Base-by-base conservation (phyloP, 2,797 vertebrate genomes). In the Alauda arvensis region DNA sequence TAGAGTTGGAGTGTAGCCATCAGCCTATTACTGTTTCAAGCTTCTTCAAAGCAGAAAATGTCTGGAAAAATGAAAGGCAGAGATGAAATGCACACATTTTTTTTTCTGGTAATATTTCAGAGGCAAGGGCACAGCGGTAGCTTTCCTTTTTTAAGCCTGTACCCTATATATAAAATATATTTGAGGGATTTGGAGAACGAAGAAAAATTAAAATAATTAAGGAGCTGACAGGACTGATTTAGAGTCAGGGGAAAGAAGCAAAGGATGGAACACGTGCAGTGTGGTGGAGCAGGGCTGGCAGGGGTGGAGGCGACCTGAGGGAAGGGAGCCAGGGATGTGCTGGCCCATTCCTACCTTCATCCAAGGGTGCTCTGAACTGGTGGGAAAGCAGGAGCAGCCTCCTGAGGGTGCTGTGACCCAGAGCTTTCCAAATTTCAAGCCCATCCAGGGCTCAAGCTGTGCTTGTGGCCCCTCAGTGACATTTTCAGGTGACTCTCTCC, bases 201-300 rank as follows among this genome's bases (percentile, higher is more conserved):
- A 83, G 83, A 77, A 89, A 91, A 94, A 93, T 80, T 88, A 92
- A 88, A 92, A 92, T 90, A 87, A 94, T 93, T 85, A 95, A 93
- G 90, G 84, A 80, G 84, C 67, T 90, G 91, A 66, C 77, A 88
- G 88, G 13, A 72, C 55, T 94, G 92, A 91, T 91, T 89, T 88
- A 92, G 72, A 77, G 81, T n/a, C 60, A 2, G 6, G 69, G 72
- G 78, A 48, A 84, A 80, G 65, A 82, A 67, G 85, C 43, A 56
- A 68, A 92, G 66, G 51, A 39, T 79, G 67, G 33, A 59, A 31
- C 4, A 2, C 3, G 42, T 85, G 87, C 56, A 16, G 24, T 7
- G 71, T 56, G 85, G 82, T n/a, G 55, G 69, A 59, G 20, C 68
- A 76, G 0, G 14, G 31, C 71, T 88, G 67, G 70, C 48, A 83